A percentile compares a stretch with the other conserved stretches of the same genome.
Conservation (phyloP, 2,113 vertebrate genomes). For the Pseudois nayaur region DNA sequence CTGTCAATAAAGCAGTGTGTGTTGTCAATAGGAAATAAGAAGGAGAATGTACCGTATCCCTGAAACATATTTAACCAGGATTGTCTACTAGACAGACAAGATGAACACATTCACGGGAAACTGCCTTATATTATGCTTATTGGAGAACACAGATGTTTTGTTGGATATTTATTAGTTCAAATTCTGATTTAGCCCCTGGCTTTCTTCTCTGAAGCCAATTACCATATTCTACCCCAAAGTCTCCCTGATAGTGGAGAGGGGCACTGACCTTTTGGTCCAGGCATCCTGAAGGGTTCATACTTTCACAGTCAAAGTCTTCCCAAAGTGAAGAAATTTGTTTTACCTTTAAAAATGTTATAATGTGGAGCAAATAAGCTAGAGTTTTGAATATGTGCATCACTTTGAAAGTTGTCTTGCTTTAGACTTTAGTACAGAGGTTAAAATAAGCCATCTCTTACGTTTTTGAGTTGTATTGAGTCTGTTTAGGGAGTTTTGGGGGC, state of each 20-base stretch:
- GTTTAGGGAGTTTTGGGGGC: conserved; percentile 27
- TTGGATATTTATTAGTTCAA: background rate
- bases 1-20: background rate
- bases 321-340: background rate
- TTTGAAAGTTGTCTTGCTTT: conserved; percentile 45
- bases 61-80: background rate
- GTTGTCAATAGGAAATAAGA: background rate
- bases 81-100: background rate
- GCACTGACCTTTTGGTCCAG: background rate
- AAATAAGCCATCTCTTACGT: conserved; percentile 52
- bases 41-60: background rate
- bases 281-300: background rate
- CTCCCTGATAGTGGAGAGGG: background rate
- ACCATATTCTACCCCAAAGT: background rate
- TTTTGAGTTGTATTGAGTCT: conserved; percentile 39
- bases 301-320: background rate
- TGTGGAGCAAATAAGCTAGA: conserved; percentile 11
- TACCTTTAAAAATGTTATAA: background rate
- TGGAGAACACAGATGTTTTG: background rate
- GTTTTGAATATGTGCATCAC: background rate
- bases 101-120: background rate
- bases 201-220: background rate
- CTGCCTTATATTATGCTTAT: background rate
- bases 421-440: conserved; percentile 45
- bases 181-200: background rate